Base-by-base conservation (phyloP, 2,888 invertebrate genomes). In the Gastracanthus pulcherrimus region DNA sequence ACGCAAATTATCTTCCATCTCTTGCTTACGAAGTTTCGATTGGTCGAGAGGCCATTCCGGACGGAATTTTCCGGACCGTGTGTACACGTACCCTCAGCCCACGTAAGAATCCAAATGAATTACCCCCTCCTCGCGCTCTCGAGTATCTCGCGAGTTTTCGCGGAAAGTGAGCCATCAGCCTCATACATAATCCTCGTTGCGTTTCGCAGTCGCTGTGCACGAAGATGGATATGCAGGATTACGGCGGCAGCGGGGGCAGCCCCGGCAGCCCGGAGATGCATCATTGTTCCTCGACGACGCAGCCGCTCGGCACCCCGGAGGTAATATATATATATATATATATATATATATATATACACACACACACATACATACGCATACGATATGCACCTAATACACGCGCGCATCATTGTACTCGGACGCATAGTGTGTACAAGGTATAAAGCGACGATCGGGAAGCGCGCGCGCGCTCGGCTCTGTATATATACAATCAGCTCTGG, bases 201-300 rank as follows among this genome's bases (percentile, higher is more conserved):
- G 55, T 60, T 38, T 60, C 38, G 19, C 77, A 83, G 83, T 79
- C 85, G 23, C 84, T 91, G 48, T 90, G 91, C 79, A 85, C 86
- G 36, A 89, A 91, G 85, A 88, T 91, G 85, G 91, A 91, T 76
- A 85, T 90, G 80, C 87, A 87, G 58, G 91, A 91, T 84, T 91
- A 91, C 78, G 90, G 90, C 64, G 86, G 85, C 69, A 90, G 90
- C 66, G 89, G 89, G 19, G 90, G 91, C 38, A 96, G 96, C 36
- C 96, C 96, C 38, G 94, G 94, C 7, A 96, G 96, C 86, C 97
- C 97, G 0, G 97, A 97, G 87, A 95, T 96, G 90, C 97, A 97
- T 91, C 96, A 96, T 92, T 98, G 97, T 91, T 97, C 97, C 74
- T 98, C 97, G 36, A 97, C 97, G 3, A 97, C 97, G 62, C 95